These are phyloP conservation scores for Leucoraja erinaceus DNA, from an alignment of 2,113 vertebrate species.

Conservation along the genomic window DNA sequence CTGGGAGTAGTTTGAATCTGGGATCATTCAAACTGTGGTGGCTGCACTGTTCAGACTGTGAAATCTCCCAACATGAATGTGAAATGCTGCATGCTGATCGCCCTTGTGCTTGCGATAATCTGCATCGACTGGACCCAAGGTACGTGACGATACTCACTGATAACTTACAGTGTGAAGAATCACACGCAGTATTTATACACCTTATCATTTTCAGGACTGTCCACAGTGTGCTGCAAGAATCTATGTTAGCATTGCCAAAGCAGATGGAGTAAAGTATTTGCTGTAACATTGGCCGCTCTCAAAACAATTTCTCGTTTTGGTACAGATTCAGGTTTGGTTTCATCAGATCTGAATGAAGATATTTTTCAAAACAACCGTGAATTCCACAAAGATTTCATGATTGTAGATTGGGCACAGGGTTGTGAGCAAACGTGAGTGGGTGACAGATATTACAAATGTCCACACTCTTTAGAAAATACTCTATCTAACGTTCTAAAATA, in stretches of 20 bases:
- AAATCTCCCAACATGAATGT: conserved; percentile 21
- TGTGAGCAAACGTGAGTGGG: neutral
- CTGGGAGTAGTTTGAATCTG: conserved; percentile 25
- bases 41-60: neutral
- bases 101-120: neutral
- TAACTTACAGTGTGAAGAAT: neutral
- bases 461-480: neutral
- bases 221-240: neutral
- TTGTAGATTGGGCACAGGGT: neutral
- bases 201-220: neutral
- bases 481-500: neutral
- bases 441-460: too few species aligned
- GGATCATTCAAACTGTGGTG: neutral
- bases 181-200: neutral
- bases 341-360: neutral
- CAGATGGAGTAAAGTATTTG: neutral
- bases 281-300: neutral
- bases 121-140: neutral
- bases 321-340: neutral
- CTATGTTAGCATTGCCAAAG: too few species aligned
- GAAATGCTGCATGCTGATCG: neutral
- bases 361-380: neutral
- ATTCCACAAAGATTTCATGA: neutral
- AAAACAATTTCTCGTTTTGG: neutral
- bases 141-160: neutral